Evolutionary conservation across 1,140 invertebrate genomes (phyloP).

Genomic region (Drosophila aff.): DNA sequence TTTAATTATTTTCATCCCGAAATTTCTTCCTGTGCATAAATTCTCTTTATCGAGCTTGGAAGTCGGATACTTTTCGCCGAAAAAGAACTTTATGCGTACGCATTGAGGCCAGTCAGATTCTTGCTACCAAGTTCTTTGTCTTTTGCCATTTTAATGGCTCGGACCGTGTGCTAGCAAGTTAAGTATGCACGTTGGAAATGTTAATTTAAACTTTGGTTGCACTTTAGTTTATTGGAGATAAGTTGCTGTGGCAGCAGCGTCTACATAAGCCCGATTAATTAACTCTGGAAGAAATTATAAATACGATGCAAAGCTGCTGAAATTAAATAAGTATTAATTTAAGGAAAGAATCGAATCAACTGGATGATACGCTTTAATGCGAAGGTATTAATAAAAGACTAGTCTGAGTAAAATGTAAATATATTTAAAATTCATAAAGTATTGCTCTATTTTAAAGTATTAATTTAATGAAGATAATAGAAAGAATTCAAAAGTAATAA

Average conservation of each 20-base stretch:
- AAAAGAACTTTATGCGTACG: conserved; percentile 36
- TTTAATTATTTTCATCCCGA: too few relatives aligned
- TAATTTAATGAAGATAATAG: not conserved
- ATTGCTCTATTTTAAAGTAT: not conserved
- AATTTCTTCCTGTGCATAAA: not conserved
- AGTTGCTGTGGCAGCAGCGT: conserved; percentile 27
- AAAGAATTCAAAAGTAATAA: too few relatives aligned
- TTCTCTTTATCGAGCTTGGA: conserved; percentile 65
- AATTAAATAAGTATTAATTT: conserved; percentile 19
- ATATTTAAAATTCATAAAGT: not conserved
- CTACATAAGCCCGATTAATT: conserved; percentile 65
- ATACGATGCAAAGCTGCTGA: conserved; percentile 15
- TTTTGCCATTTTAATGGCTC: conserved; percentile 58
- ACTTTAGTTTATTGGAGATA: conserved; percentile 21
- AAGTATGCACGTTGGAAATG: conserved; percentile 37
- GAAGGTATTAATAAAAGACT: not conserved
- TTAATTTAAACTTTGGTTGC: conserved; percentile 61
- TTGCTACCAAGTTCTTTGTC: conserved; percentile 38
- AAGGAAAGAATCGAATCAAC: not conserved
- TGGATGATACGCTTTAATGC: not conserved
- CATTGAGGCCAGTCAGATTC: conserved; percentile 47
- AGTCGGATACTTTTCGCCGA: conserved; percentile 19
- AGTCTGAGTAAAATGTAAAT: not conserved
- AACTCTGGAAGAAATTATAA: conserved; percentile 54
- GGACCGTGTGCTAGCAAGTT: conserved; percentile 54